Conservation (phyloP, 2,888 invertebrate genomes). For the Diabrotica balteata region DNA sequence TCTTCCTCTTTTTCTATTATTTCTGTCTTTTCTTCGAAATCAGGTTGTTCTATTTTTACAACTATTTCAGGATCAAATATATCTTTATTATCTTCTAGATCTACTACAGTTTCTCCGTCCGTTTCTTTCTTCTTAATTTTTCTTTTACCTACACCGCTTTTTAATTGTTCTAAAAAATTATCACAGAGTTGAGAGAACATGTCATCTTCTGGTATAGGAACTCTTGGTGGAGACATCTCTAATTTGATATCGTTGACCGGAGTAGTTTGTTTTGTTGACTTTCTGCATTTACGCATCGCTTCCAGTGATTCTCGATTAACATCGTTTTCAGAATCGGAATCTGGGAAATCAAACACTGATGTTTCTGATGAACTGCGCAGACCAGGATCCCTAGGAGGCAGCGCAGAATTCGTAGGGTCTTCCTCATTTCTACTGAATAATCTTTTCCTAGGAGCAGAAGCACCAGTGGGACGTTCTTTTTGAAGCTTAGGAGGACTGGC, state of each 20-base stretch:
- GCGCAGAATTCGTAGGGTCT: conserved; percentile 50
- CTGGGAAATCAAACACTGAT: conserved; percentile 71
- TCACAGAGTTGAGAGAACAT: conserved; percentile 78
- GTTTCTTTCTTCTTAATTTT: conserved; percentile 59
- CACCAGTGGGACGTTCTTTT: conserved; percentile 52
- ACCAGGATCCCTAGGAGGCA: conserved; percentile 61
- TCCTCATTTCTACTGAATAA: conserved; percentile 70
- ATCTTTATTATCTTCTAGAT: conserved; percentile 51
- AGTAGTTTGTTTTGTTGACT: conserved; percentile 67
- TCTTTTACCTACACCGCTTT: conserved; percentile 66
- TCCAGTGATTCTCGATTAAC: conserved; percentile 71
- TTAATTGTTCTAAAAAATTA: conserved; percentile 79
- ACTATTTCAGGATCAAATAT: conserved; percentile 37
- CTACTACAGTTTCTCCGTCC: conserved; percentile 52
- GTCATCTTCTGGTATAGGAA: conserved; percentile 57
- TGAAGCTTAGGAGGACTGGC: conserved; percentile 62
- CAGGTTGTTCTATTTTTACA: conserved; percentile 27
- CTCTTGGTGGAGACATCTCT: conserved; percentile 41
- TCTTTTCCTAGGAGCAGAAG: conserved; percentile 59
- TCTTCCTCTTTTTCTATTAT: neutral
- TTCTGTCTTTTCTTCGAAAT: neutral
- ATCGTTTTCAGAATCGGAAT: conserved; percentile 70
- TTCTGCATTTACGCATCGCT: conserved; percentile 67
- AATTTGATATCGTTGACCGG: conserved; percentile 46
- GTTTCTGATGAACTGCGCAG: conserved; percentile 69